phyloP scores from a whole-genome alignment of 2,797 vertebrate species.

The Microctenopoma lineatum region DNA sequence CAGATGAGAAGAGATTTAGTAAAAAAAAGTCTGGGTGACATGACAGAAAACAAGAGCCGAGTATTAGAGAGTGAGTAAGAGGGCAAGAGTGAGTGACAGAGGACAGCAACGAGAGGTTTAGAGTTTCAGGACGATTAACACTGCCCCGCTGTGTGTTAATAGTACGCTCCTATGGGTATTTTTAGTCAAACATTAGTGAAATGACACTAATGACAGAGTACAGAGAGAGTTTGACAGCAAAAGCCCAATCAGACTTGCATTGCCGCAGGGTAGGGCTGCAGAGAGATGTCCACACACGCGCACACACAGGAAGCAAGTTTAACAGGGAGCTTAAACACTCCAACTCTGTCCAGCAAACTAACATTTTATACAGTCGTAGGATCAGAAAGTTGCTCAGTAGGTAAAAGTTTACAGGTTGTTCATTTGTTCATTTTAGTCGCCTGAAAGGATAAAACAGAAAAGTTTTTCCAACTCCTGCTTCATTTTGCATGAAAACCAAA shows the following conservation, averaged over 20 bases:
- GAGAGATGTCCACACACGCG: constrained; percentile 36
- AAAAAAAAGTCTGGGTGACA: constrained; percentile 49
- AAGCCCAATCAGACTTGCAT: constrained; percentile 64
- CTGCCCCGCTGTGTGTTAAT: constrained; percentile 59
- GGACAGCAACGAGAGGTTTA: constrained; percentile 24
- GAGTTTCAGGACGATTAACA: constrained; percentile 67
- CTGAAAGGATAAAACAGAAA: constrained; percentile 11
- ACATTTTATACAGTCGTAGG: constrained; percentile 4
- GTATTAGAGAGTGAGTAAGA: constrained; percentile 54
- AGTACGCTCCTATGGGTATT: constrained; percentile 57
- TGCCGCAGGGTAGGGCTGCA: constrained; percentile 57
- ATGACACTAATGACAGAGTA: constrained; percentile 69
- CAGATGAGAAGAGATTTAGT: constrained; percentile 18
- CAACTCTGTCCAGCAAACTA: constrained; percentile 21
- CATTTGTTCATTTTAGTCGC: no score
- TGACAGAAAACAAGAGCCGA: constrained; percentile 59
- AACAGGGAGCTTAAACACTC: constrained; percentile 42
- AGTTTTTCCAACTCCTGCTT: constrained; percentile 23
- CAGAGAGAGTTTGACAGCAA: constrained; percentile 47
- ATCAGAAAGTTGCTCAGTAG: background rate
- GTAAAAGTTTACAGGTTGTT: constrained; percentile 16
- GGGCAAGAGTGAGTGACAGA: constrained; percentile 61
- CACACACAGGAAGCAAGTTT: constrained; percentile 35
- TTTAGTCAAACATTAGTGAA: constrained; percentile 73
- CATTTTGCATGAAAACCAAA: constrained; percentile 48